Evolutionary conservation across 1,140 invertebrate genomes (phyloP), one percentile per base, ranked within the genome.

Genomic region (Epicauta chinensis): DNA sequence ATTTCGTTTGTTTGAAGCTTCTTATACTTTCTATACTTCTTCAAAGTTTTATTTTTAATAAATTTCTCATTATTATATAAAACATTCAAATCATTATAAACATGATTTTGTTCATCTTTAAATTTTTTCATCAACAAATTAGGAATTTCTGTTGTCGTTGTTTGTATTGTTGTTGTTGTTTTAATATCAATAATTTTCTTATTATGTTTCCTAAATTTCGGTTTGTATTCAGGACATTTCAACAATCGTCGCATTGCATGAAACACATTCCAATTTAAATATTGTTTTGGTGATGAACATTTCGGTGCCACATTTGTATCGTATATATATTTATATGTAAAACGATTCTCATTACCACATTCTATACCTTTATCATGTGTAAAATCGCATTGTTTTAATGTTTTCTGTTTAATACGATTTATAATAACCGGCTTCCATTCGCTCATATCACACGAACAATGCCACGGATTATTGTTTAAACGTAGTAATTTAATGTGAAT

Each of bases 401-500:
- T 62, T 59, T 70, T 73, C 23, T 71, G 66, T 62, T 75, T 73
- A 1, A 75, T 63, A 55, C 71, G 69, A 55, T 78, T 80, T 1
- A 73, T 72, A 12, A 76, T 56, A 17, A 70, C 68, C 34, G 77
- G 74, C 60, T 81, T 75, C 83, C 82, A 85, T 32, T 73, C 73
- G 40, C 59, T 65, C 80, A 86, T 82, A 1, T 73, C 68, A 60
- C 84, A 87, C 31, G 74, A 76, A 59, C 84, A 87, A 51, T 84
- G 75, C 83, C 83, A 85, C 7, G 81, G 82, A 72, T 87, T 87
- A 6, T 74, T 72, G 56, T 81, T 78, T 35, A 83, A 60, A 43
- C 81, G 70, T 2, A 79, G 73, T 32, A 83, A 64, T 68, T 76
- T 77, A 52, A 75, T 60, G 0, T 73, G 71, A 39, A 78, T 66